Base-by-base conservation (phyloP, 2,888 invertebrate genomes). In the Leistus spinibarbis region DNA sequence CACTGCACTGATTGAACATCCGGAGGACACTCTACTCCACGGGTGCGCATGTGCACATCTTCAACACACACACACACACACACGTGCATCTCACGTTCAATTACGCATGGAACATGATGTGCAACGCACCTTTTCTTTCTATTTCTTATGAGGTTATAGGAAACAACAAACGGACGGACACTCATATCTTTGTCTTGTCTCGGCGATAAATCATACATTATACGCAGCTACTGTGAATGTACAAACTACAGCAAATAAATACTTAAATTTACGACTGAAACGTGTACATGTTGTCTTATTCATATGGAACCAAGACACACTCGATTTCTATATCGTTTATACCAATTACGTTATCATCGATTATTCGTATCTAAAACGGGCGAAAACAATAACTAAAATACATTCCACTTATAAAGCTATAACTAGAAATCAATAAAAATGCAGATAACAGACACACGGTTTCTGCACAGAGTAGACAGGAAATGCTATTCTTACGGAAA, bases 1-100 rank as follows among this genome's bases (percentile, higher is more conserved):
- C 54, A 60, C 67, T 68, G 67, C 53, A 54, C 54, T 68, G 54
- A 54, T 68, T 68, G 54, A 68, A 68, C 67, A 68, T 68, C 67
- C 67, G 67, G 67, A 20, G 54, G 10, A 53, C 20, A 7, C 19
- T 40, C n/a, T n/a, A n/a, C n/a, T n/a, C n/a, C 16, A 40, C 54
- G 60, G 5, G 40, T 16, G 17, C 60, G 10, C 20, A 3, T 60
- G 60, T 16, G 10, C 20, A 60, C 60, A 17, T 22, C 20, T 20
- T 19, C 17, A 13, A 5, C 19, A 19, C 60, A 60, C 20, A 22
- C 2, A 60, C 60, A 17, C 19, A 20, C 4, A 19, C 13, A 60
- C 60, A 60, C 60, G 60, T 40, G 40, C 60, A 22, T 60, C 22
- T 60, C 60, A 19, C 13, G 60, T 60, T 60, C 17, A 60, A 60